These are phyloP conservation scores for Cosmia pyralina DNA, from an alignment of 2,888 invertebrate genomes.

Conservation along the genomic window DNA sequence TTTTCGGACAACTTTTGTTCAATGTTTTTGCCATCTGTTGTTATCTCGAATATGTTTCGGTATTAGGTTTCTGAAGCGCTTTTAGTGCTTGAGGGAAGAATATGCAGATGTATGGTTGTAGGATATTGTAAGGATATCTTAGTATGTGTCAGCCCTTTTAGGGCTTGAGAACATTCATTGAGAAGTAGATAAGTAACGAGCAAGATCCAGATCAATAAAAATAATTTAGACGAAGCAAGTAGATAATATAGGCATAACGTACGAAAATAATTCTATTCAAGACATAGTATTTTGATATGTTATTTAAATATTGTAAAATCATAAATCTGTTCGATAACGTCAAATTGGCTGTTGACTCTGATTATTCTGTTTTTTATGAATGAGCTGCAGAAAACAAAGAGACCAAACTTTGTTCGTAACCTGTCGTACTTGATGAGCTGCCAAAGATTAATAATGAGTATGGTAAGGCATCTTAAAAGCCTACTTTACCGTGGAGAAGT, in stretches of 20 bases:
- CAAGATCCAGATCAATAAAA: background rate
- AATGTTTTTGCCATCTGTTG: constrained; percentile 38
- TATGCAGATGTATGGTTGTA: constrained; percentile 2
- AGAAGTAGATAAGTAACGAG: background rate
- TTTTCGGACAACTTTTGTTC: constrained; percentile 46
- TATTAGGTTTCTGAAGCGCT: constrained; percentile 27
- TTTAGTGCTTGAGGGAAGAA: constrained; percentile 10
- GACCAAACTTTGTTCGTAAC: no score
- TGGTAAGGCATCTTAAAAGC: no score
- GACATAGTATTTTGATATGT: no score
- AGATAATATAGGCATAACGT: background rate
- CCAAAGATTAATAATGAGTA: no score
- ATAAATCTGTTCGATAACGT: no score
- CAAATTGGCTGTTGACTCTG: no score
- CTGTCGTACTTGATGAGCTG: no score
- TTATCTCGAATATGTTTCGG: constrained; percentile 27
- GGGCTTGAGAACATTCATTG: background rate
- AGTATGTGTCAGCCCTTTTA: background rate
- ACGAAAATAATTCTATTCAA: background rate
- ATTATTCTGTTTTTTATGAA: no score
- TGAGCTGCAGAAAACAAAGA: no score
- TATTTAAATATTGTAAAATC: no score
- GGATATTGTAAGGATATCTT: background rate
- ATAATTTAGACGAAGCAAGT: background rate
- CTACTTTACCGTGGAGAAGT: no score